These are phyloP conservation scores for Spatulosminthurus flaviceps DNA, from an alignment of 2,888 invertebrate species.

Conservation along the genomic window DNA sequence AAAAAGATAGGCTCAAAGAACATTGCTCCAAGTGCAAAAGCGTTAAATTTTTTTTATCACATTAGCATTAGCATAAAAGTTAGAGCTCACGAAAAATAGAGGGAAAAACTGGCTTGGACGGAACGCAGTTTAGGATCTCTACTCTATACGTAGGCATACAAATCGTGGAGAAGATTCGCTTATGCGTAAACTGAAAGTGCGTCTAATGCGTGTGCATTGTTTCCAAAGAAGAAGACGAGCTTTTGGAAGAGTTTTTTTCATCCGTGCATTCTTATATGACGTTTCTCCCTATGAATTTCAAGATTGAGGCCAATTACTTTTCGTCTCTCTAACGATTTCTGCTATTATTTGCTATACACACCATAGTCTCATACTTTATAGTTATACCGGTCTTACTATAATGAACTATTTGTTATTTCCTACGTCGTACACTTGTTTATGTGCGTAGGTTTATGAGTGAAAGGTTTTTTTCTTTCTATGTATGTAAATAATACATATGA, in stretches of 20 bases:
- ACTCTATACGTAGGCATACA: not conserved
- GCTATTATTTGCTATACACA: too few relatives aligned
- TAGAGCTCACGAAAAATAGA: constrained; percentile 1
- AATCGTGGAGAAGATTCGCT: too few relatives aligned
- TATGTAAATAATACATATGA: too few relatives aligned
- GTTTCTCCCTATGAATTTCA: constrained; percentile 15
- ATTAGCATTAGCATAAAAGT: constrained; percentile 14
- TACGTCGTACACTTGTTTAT: too few relatives aligned
- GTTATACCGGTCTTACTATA: too few relatives aligned
- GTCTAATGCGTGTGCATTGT: constrained; percentile 12
- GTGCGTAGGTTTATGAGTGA: too few relatives aligned
- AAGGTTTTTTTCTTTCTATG: too few relatives aligned
- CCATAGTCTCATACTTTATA: too few relatives aligned
- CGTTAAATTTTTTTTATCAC: constrained; percentile 6
- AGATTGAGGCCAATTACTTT: constrained; percentile 38
- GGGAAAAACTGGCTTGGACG: not conserved
- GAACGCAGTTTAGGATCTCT: not conserved
- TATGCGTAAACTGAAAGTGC: not conserved
- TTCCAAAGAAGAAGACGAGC: not conserved
- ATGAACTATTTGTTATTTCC: too few relatives aligned
- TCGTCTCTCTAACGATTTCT: not conserved
- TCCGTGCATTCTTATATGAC: not conserved
- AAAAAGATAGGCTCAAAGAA: not conserved
- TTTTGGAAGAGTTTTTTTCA: constrained; percentile 4
- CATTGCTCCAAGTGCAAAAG: constrained; percentile 8